phyloP scores from a whole-genome alignment of 1,140 invertebrate genomes.

The Pararge aegeria region DNA sequence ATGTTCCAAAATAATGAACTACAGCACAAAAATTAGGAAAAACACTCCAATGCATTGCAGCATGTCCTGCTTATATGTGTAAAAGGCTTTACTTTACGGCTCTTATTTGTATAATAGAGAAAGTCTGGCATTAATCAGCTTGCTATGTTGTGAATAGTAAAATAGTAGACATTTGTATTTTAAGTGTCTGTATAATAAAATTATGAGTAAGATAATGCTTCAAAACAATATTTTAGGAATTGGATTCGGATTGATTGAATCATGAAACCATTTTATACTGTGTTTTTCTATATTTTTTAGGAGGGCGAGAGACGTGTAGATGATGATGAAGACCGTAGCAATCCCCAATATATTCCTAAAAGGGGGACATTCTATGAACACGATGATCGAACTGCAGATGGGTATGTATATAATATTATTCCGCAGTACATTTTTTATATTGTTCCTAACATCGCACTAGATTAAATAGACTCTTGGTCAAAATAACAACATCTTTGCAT shows the following conservation, averaged over 20 bases:
- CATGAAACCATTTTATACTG: too few relatives aligned
- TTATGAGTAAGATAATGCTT: too few relatives aligned
- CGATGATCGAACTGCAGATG: constrained; percentile 92
- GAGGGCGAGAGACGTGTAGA: constrained; percentile 87
- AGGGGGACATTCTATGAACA: constrained; percentile 98
- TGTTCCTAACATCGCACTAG: too few relatives aligned
- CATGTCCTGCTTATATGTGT: neutral
- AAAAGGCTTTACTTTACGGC: neutral
- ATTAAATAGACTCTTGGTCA: too few relatives aligned
- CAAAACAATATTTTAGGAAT: too few relatives aligned
- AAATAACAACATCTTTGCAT: too few relatives aligned
- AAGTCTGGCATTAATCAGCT: neutral
- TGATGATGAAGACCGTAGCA: constrained; percentile 96
- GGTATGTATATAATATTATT: constrained; percentile 70
- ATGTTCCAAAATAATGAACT: too few relatives aligned
- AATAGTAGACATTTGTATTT: neutral
- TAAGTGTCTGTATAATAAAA: too few relatives aligned
- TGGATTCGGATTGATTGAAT: too few relatives aligned
- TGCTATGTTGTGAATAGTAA: neutral
- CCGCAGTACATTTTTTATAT: too few relatives aligned
- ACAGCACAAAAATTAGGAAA: too few relatives aligned
- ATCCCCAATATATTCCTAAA: constrained; percentile 98
- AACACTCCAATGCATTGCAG: too few relatives aligned
- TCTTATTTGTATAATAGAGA: neutral
- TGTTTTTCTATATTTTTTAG: constrained; percentile 26